Conservation (phyloP, 2,797 vertebrate genomes). For the Etheostoma nigrum region DNA sequence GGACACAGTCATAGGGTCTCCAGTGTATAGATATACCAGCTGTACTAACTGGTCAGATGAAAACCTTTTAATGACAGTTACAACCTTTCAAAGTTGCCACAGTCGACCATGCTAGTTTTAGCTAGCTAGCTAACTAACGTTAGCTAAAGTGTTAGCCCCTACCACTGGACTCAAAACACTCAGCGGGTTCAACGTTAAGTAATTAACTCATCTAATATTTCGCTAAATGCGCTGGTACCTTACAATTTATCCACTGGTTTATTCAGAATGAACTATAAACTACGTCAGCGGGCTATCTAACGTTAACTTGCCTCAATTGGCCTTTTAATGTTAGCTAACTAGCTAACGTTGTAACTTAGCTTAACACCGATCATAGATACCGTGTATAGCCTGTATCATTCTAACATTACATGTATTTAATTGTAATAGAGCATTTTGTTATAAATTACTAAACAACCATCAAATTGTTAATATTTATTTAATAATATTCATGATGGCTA, state of each 20-base stretch:
- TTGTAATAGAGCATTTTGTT: no score
- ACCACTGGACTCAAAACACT: not conserved
- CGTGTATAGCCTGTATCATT: no score
- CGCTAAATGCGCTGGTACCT: rapidly evolving
- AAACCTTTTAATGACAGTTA: not conserved
- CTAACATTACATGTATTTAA: no score
- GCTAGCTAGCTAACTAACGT: conserved; percentile 32
- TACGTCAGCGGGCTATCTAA: not conserved
- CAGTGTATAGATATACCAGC: rapidly evolving
- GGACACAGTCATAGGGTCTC: rapidly evolving
- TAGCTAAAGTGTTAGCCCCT: conserved; percentile 45
- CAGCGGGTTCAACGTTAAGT: not conserved
- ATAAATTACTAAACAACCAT: no score
- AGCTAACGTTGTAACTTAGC: not conserved
- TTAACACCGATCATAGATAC: not conserved
- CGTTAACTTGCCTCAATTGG: not conserved
- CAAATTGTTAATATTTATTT: no score
- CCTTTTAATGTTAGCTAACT: not conserved
- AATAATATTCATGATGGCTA: no score
- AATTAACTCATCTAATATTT: not conserved
- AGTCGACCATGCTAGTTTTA: conserved; percentile 36
- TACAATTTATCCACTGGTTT: not conserved
- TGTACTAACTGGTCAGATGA: rapidly evolving
- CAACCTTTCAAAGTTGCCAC: conserved; percentile 18
- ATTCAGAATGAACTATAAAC: not conserved